Conservation (phyloP, 2,888 invertebrate species). For the Adelognathus sp. region DNA sequence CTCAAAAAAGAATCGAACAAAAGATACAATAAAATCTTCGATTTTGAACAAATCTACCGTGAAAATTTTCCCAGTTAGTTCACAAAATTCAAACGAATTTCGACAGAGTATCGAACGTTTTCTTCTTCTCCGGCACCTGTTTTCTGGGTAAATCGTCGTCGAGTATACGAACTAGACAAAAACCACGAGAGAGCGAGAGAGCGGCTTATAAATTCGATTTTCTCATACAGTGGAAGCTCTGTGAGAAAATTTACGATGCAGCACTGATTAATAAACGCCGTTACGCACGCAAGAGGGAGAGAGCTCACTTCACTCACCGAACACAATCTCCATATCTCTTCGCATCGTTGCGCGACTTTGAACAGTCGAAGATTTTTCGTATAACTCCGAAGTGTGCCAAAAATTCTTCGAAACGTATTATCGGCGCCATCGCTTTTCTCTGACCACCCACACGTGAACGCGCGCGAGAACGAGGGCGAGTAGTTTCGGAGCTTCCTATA, state of each 20-base stretch:
- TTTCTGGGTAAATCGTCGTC: neutral
- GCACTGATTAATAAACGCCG: conserved; percentile 8
- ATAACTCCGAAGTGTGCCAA: neutral
- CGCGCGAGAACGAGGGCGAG: neutral
- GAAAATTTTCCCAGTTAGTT: too few species aligned
- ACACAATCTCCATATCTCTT: too few species aligned
- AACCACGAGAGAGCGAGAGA: too few species aligned
- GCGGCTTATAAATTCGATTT: neutral
- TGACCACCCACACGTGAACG: neutral
- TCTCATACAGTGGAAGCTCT: neutral
- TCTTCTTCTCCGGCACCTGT: too few species aligned
- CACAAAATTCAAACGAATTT: too few species aligned
- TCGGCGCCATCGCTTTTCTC: neutral
- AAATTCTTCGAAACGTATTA: neutral
- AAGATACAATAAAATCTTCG: too few species aligned
- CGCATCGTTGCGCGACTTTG: too few species aligned
- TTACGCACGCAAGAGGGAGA: neutral
- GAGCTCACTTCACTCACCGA: too few species aligned
- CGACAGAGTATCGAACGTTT: too few species aligned
- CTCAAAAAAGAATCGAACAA: too few species aligned
- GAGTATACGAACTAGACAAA: neutral
- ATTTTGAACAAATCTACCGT: too few species aligned
- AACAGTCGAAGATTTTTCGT: neutral
- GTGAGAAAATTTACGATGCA: conserved; percentile 22
- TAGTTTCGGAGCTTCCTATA: neutral